These are phyloP conservation scores for Eublepharis macularius DNA, from an alignment of 2,113 vertebrate genomes.

Conservation along the genomic window DNA sequence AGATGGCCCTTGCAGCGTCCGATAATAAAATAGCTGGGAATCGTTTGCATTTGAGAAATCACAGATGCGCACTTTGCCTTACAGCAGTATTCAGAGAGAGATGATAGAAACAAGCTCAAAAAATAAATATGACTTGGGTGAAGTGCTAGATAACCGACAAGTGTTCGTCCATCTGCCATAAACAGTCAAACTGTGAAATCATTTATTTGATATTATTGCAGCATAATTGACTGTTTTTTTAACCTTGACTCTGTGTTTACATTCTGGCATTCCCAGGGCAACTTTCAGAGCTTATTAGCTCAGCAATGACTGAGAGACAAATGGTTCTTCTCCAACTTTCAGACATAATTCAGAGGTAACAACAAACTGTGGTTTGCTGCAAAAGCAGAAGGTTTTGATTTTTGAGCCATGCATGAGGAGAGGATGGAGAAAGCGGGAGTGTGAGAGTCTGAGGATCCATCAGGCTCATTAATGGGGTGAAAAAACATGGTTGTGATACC, in stretches of 20 bases:
- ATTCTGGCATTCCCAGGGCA: conserved; percentile 15
- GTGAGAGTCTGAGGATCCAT: too few species aligned
- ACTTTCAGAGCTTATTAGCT: neutral
- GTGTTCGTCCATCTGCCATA: conserved; percentile 89
- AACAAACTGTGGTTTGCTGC: too few species aligned
- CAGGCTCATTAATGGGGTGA: too few species aligned
- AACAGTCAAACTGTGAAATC: conserved; percentile 81
- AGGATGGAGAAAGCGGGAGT: too few species aligned
- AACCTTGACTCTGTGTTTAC: neutral
- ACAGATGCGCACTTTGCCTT: conserved; percentile 74
- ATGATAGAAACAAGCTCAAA: conserved; percentile 79
- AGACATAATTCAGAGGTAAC: neutral
- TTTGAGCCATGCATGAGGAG: too few species aligned
- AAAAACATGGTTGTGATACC: too few species aligned
- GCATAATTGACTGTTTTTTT: conserved; percentile 77
- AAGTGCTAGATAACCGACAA: conserved; percentile 81
- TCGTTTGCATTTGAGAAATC: conserved; percentile 60
- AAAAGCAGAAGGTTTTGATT: too few species aligned
- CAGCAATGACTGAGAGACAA: neutral
- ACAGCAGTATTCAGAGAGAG: conserved; percentile 79
- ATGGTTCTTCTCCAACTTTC: neutral
- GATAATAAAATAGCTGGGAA: conserved; percentile 57
- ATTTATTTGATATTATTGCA: conserved; percentile 67
- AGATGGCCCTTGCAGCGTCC: conserved; percentile 30
- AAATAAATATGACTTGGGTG: conserved; percentile 84